A percentile compares a stretch with the other conserved stretches of the same genome.
Evolutionary conservation across 1,140 invertebrate species (phyloP).

Genomic region (Octopus sinensis): DNA sequence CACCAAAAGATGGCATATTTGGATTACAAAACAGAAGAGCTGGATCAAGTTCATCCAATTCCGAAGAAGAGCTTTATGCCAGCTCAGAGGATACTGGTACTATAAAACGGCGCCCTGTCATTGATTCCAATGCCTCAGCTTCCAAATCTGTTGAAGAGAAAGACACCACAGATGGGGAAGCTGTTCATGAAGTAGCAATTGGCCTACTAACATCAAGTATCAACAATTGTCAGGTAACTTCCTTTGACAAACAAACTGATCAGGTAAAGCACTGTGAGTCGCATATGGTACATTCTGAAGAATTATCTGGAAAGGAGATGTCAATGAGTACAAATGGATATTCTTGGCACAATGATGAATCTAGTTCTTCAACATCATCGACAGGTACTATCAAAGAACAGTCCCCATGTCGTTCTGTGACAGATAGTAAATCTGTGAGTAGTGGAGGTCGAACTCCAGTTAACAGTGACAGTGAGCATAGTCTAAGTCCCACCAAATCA

Average conservation of each 20-base stretch:
- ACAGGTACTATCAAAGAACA: conserved; percentile 20
- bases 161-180: background rate
- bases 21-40: conserved; percentile 41
- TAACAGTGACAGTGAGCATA: conserved; percentile 44
- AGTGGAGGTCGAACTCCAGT: conserved; percentile 41
- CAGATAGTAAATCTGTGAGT: conserved; percentile 36
- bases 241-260: background rate
- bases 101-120: conserved; percentile 50
- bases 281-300: too few relatives aligned
- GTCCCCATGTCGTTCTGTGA: conserved; percentile 24
- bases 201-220: background rate
- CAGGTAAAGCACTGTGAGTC: too few relatives aligned
- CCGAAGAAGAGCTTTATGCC: conserved; percentile 79
- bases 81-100: conserved; percentile 61
- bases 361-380: conserved; percentile 24
- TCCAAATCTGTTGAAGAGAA: conserved; percentile 20
- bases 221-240: background rate
- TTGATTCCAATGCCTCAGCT: conserved; percentile 27
- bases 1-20: conserved; percentile 44
- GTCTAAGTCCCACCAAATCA: background rate
- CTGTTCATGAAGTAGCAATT: background rate
- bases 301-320: too few relatives aligned
- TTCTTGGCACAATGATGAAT: background rate
- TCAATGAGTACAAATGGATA: too few relatives aligned
- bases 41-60: conserved; percentile 74